Percentiles rank a stretch among this genome's conserved stretches.
Evolutionary conservation across 2,113 vertebrate species (phyloP).

Genomic region (Pachyramphus minor): DNA sequence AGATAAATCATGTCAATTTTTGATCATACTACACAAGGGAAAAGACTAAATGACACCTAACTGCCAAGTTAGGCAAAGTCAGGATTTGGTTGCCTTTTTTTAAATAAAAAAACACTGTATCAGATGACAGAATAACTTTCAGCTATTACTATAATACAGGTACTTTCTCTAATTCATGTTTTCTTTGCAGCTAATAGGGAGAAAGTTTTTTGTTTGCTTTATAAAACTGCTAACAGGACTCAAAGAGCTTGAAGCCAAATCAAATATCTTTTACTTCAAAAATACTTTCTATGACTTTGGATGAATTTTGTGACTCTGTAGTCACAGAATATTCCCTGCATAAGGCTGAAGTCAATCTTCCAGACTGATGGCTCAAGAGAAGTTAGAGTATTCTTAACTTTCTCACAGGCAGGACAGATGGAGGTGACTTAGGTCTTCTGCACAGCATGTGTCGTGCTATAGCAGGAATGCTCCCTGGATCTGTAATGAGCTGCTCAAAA

Average conservation of each 20-base stretch:
- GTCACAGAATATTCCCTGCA: neutral
- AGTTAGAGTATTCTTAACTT: neutral
- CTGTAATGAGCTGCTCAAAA: neutral
- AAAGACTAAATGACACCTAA: neutral
- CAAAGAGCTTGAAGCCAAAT: neutral
- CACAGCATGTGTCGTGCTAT: neutral
- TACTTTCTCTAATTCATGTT: neutral
- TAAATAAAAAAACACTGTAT: neutral
- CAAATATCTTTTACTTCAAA: neutral
- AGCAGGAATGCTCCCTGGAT: accelerated
- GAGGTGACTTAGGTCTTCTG: neutral
- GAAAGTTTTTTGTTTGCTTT: neutral
- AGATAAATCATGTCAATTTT: neutral
- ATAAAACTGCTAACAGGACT: neutral
- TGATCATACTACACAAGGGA: neutral
- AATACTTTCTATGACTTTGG: neutral
- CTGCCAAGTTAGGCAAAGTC: neutral
- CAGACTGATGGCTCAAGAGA: neutral
- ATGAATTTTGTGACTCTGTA: neutral
- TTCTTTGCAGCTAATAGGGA: neutral
- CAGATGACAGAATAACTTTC: neutral
- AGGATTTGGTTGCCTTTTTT: neutral
- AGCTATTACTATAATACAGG: neutral
- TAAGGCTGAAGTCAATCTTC: neutral
- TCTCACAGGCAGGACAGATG: neutral